Conservation (phyloP, 2,888 invertebrate genomes). For the Diachrysia chrysitis region DNA sequence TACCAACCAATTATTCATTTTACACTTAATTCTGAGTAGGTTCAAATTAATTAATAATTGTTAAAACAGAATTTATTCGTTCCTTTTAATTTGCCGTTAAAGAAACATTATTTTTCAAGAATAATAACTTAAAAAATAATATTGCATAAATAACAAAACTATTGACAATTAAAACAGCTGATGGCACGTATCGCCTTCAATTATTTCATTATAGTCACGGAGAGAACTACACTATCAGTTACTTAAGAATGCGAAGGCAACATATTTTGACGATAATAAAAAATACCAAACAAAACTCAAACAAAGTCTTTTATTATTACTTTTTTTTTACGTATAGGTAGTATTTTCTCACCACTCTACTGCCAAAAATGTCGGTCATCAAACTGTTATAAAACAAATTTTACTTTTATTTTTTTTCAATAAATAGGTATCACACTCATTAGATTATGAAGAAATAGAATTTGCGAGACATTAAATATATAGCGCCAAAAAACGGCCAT, state of each 20-base stretch:
- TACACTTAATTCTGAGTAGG: background rate
- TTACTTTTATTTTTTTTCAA: too few species aligned
- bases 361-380: too few species aligned
- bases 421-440: too few species aligned
- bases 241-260: conserved; percentile 39
- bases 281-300: conserved; percentile 11
- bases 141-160: conserved; percentile 50
- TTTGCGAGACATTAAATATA: too few species aligned
- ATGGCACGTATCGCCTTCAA: conserved; percentile 47
- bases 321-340: too few species aligned
- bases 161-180: conserved; percentile 56
- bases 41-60: too few species aligned
- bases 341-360: too few species aligned
- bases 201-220: conserved; percentile 53
- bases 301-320: background rate
- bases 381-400: too few species aligned
- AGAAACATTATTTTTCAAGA: background rate
- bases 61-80: too few species aligned
- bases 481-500: too few species aligned
- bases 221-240: conserved; percentile 37
- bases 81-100: too few species aligned
- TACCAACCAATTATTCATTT: background rate
- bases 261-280: conserved; percentile 36
- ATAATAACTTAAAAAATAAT: background rate
- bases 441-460: too few species aligned